Percentiles rank a stretch among this genome's conserved stretches.
Conservation (phyloP, 2,797 vertebrate genomes). For the Discoglossus pictus region DNA sequence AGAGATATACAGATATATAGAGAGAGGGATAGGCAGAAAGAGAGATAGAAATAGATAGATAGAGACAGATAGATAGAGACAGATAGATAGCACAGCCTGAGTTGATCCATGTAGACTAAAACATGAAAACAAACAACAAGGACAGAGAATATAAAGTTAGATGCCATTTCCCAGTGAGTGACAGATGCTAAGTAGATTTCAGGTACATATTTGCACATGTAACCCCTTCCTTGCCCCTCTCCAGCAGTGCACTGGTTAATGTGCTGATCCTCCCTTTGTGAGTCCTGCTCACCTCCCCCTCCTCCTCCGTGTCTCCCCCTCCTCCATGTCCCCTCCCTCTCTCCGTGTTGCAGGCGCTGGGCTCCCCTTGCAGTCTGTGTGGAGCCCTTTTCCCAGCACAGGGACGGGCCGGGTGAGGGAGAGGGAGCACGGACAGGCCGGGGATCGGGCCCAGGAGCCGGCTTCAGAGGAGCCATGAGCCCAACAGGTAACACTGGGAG, state of each 20-base stretch:
- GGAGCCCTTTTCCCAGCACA: conserved; percentile 25
- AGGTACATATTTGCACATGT: no score
- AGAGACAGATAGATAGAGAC: no score
- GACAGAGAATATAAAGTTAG: no score
- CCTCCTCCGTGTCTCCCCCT: conserved; percentile 24
- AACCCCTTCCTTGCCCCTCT: conserved; percentile 2
- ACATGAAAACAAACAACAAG: no score
- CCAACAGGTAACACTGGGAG: conserved; percentile 25
- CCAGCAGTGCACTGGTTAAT: conserved; percentile 32
- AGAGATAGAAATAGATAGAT: no score
- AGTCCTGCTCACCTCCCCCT: conserved; percentile 42
- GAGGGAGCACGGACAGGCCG: conserved; percentile 20
- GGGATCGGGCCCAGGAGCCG: conserved; percentile 25
- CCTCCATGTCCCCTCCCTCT: not conserved
- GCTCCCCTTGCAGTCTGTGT: conserved; percentile 38
- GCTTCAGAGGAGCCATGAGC: conserved; percentile 11
- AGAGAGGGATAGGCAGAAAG: no score
- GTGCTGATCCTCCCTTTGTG: conserved; percentile 41
- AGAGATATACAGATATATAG: no score
- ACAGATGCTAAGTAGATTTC: no score
- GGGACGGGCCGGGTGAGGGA: conserved; percentile 19
- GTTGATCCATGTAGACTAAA: no score
- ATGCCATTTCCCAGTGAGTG: no score
- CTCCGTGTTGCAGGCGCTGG: conserved; percentile 34
- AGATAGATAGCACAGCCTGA: no score